Base-by-base conservation (phyloP, 2,113 vertebrate genomes). In the Prunella himalayana region DNA sequence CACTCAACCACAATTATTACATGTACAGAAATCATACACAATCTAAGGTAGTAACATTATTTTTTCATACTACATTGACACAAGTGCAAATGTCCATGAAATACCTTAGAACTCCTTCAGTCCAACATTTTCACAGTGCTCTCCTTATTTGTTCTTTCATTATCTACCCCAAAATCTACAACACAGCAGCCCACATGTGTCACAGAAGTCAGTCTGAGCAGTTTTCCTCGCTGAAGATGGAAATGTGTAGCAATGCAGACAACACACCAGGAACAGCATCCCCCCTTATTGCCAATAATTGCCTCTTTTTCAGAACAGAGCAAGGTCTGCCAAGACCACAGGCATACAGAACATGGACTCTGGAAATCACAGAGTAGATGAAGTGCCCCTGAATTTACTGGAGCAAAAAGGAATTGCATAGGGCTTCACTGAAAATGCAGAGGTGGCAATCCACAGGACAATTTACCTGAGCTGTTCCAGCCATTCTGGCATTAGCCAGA, bases 351-450 rank as follows among this genome's bases (percentile, higher is more conserved):
- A 47, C 28, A 39, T 13, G 6, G 42, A 33, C 64, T 50, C 39
- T 49, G 35, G 27, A 61, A 69, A 35, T 15, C 25, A 63, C 41
- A 69, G 35, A 60, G 47, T 0, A 65, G 21, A 27, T 47, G 17
- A 60, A 53, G 44, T 60, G 42, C 10, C 60, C 33, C 47, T 37
- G 20, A 73, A 57, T 56, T 61, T 56, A 59, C 50, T 53, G 23
- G 35, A 82, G 24, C 0, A 2, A 24, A 15, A 20, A 35, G 23
- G 53, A 41, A 23, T 21, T 23, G 15, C 37, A 84, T 0, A 13
- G n/a, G 51, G 47, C 45, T 57, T n/a, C 0, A 1, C 2, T 3
- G 1, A 65, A 78, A 49, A 25, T 7, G 47, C 2, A 3, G 7
- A 25, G 31, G 19, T 28, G 30, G 20, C 16, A 22, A 47, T 18